phyloP scores from a whole-genome alignment of 2,888 invertebrate genomes.

The Drepanosiphum platanoidis region DNA sequence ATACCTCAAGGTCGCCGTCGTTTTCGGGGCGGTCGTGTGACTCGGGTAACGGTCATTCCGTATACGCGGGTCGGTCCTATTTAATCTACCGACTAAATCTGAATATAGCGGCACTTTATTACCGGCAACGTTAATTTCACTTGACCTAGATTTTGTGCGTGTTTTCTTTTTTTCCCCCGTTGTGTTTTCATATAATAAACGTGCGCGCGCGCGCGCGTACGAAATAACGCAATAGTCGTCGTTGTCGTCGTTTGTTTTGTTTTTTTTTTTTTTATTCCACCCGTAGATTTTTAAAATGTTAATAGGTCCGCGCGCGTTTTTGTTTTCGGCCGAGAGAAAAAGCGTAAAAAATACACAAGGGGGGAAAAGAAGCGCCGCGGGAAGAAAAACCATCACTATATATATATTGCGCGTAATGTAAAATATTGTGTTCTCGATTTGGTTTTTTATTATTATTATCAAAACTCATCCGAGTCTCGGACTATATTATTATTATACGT shows the following conservation, averaged over 20 bases:
- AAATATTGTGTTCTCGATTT: conserved; percentile 20
- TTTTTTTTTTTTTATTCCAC: background rate
- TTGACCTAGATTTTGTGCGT: conserved; percentile 50
- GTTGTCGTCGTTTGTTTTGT: no score
- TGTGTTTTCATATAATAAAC: background rate
- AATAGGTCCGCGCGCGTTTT: conserved; percentile 49
- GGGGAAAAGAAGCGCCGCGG: background rate
- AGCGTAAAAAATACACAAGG: background rate
- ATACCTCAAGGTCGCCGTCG: conserved; percentile 37
- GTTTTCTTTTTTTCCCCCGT: background rate
- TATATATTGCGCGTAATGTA: no score
- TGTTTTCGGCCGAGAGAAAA: conserved; percentile 15
- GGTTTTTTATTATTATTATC: background rate
- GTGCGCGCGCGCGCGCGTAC: background rate
- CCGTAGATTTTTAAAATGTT: conserved; percentile 42
- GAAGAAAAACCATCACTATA: conserved; percentile 1
- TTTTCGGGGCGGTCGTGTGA: background rate
- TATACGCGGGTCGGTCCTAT: conserved; percentile 17
- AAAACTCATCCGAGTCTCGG: conserved; percentile 2
- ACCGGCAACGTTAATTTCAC: conserved; percentile 43
- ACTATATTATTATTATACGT: background rate
- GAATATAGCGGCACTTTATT: conserved; percentile 23
- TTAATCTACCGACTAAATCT: conserved; percentile 46
- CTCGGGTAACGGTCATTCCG: conserved; percentile 2
- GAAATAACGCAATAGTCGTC: background rate